Evolutionary conservation across 2,888 invertebrate species (phyloP).

Genomic region (Papilio demoleus): DNA sequence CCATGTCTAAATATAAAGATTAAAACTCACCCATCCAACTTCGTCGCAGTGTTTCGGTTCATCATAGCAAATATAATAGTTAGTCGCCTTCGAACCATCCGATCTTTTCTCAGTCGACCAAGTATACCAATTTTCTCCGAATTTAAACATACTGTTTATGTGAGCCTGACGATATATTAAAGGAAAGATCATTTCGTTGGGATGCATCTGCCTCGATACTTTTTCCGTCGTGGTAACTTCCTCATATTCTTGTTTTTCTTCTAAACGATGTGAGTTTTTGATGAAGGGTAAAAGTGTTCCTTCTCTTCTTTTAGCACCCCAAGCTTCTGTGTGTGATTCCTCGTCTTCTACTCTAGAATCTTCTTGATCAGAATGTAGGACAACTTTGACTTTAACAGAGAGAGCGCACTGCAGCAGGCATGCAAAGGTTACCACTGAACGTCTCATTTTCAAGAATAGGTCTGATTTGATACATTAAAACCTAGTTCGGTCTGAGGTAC

Average conservation of each 20-base stretch:
- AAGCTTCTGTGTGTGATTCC: conserved; percentile 56
- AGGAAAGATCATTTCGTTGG: conserved; percentile 75
- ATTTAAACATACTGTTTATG: conserved; percentile 78
- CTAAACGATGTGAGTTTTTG: conserved; percentile 52
- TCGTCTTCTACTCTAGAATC: conserved; percentile 70
- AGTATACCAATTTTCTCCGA: conserved; percentile 78
- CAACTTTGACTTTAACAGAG: conserved; percentile 73
- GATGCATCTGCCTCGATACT: conserved; percentile 59
- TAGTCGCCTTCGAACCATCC: conserved; percentile 70
- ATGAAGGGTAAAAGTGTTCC: conserved; percentile 63
- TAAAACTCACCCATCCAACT: conserved; percentile 71
- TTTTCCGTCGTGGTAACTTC: conserved; percentile 61
- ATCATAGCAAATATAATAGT: conserved; percentile 75
- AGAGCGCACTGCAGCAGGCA: conserved; percentile 55
- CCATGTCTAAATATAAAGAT: not conserved
- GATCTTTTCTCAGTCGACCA: conserved; percentile 72
- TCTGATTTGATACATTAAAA: conserved; percentile 33
- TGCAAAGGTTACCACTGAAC: conserved; percentile 48
- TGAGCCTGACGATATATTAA: conserved; percentile 73
- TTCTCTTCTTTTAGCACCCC: conserved; percentile 58
- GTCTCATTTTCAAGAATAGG: conserved; percentile 53
- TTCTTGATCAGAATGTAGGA: conserved; percentile 73
- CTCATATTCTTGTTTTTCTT: conserved; percentile 60
- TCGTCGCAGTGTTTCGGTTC: conserved; percentile 78
- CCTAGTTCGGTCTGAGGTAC: conserved; percentile 14